Base-by-base conservation (phyloP, 2,888 invertebrate genomes). In the Plebejus argus region DNA sequence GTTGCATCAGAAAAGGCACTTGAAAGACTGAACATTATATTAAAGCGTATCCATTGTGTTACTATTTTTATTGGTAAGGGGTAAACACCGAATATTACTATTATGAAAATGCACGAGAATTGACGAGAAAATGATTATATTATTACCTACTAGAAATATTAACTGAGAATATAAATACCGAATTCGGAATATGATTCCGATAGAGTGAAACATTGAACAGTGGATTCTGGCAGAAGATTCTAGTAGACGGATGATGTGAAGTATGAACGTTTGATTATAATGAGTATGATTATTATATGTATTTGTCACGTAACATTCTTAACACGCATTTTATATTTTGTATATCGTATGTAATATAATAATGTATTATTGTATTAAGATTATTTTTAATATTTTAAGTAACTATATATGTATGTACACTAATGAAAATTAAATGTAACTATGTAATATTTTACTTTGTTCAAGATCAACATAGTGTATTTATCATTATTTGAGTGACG, bases 281-380 rank as follows among this genome's bases (percentile, higher is more conserved):
- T 10, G 20, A 72, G 20, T 49, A 45, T 12, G 20, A 49, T 45
- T 66, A 66, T 66, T 66, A 72, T 49, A 18, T 33, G n/a, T 28
- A 35, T 23, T 23, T 49, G 45, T 72, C 23, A 49, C 39, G 39
- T 71, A 45, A 71, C 23, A 45, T 49, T 15, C 49, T 45, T 74
- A 1, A 49, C 53, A 23, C 23, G 53, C 49, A 74, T 74, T 49
- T 45, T 74, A 74, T 74, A n/a, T n/a, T n/a, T 45, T 74, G 53
- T 74, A 74, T 49, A 53, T 45, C 23, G 18, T 74, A 49, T 74
- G 28, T 74, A 74, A 49, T 74, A 71, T 12, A 23, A 71, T 12
- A 23, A 45, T 72, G 45, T 72, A 72, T 23, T 0, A 23, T 45
- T 72, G 23, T 74, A 74, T 74, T 33, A 66, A 66, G 66, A 66